These are phyloP conservation scores for Meganola albula DNA, from an alignment of 2,888 invertebrate genomes.

Conservation along the genomic window DNA sequence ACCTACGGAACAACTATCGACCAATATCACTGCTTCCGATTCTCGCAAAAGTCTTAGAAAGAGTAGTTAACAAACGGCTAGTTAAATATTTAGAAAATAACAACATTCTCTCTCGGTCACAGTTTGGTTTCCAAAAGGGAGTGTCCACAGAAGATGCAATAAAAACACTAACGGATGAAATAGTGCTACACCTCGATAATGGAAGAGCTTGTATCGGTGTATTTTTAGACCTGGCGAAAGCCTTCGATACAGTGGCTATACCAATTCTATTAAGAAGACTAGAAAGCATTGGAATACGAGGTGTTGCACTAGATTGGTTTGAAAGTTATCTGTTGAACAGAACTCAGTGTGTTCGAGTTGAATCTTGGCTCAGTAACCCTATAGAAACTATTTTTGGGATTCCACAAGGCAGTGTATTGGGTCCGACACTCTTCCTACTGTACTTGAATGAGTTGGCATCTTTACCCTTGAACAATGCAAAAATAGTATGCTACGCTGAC, in stretches of 20 bases:
- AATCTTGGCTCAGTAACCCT: not conserved
- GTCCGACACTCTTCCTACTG: not conserved
- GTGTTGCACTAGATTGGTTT: not conserved
- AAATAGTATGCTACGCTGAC: not conserved
- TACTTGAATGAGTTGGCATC: not conserved
- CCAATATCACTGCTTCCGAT: no score
- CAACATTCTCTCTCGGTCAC: no score
- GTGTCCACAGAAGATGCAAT: not conserved
- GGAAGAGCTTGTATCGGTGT: not conserved
- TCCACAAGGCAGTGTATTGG: not conserved
- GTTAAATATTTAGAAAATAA: not conserved
- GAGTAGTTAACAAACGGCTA: not conserved
- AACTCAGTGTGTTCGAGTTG: not conserved
- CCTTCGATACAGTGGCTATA: not conserved
- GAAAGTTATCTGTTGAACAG: not conserved
- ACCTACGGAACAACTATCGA: no score
- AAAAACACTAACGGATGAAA: not conserved
- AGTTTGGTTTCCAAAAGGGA: not conserved
- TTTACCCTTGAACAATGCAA: not conserved
- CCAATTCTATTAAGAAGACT: not conserved
- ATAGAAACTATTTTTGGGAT: not conserved
- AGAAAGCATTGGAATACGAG: not conserved
- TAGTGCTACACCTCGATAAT: not conserved
- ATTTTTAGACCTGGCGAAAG: not conserved
- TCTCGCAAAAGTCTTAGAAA: not conserved